Percentiles rank a stretch among this genome's conserved stretches.
Conservation (phyloP, 2,888 invertebrate species). For the Acrobasis suavella region DNA sequence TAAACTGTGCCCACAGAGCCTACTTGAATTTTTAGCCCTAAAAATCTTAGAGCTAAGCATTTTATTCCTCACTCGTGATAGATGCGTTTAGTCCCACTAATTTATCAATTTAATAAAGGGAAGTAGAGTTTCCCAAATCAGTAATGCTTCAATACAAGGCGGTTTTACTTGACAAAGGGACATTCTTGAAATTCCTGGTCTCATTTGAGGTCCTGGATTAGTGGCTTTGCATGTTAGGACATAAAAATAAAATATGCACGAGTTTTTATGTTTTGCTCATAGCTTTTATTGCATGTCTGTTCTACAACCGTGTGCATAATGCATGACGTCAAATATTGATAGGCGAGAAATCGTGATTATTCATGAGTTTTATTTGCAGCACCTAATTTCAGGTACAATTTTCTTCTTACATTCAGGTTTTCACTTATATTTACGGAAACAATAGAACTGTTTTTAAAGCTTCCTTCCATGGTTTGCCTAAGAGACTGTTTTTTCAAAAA, state of each 20-base stretch:
- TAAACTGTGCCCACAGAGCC: conserved; percentile 6
- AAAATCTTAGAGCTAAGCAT: no score
- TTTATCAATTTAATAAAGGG: no score
- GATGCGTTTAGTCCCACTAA: no score
- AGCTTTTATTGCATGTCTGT: not conserved
- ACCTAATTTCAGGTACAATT: not conserved
- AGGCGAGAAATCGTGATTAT: not conserved
- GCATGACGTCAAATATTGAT: conserved; percentile 35
- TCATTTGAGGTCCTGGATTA: no score
- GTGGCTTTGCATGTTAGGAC: not conserved
- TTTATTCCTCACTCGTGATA: no score
- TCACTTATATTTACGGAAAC: not conserved
- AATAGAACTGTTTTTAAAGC: not conserved
- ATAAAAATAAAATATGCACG: not conserved
- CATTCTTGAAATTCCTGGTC: no score
- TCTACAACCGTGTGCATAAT: not conserved
- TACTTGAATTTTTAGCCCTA: not conserved
- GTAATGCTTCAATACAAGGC: no score
- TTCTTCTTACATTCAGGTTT: not conserved
- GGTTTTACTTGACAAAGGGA: no score
- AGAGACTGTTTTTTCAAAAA: no score
- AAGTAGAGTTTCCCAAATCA: no score
- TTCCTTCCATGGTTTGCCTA: no score
- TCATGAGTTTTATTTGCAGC: not conserved
- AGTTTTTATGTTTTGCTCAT: not conserved